These are phyloP conservation scores for Xyrauchen texanus DNA, from an alignment of 2,113 vertebrate species.

Conservation along the genomic window DNA sequence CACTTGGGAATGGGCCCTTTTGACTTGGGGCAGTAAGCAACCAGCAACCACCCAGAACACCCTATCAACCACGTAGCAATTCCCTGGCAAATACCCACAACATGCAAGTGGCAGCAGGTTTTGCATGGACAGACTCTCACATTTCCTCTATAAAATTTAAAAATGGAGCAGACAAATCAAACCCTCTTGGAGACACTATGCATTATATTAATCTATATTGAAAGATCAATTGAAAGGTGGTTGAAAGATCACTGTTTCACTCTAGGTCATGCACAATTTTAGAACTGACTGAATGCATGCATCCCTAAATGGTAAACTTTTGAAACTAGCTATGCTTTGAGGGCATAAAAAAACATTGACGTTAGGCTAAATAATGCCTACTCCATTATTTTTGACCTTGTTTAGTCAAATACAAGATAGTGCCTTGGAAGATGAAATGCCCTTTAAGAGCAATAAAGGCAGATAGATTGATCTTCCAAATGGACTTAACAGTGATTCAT, in stretches of 20 bases:
- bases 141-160: not conserved
- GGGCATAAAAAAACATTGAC: slow-evolving; percentile 5
- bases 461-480: slow-evolving; percentile 43
- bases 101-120: no score
- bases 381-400: slow-evolving; percentile 44
- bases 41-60: no score
- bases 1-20: no score
- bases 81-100: no score
- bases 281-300: not conserved
- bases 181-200: not conserved
- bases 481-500: slow-evolving; percentile 44
- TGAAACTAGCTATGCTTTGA: not conserved
- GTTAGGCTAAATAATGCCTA: slow-evolving; percentile 24
- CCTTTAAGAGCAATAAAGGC: slow-evolving; percentile 44
- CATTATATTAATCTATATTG: not conserved
- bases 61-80: no score
- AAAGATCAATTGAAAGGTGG: not conserved
- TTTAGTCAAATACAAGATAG: slow-evolving; percentile 22
- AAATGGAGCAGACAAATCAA: not conserved
- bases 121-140: no score
- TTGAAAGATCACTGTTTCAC: slow-evolving; percentile 10
- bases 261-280: not conserved
- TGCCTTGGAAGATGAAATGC: slow-evolving; percentile 34
- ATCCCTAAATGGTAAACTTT: slow-evolving; percentile 15
- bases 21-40: no score